These are phyloP conservation scores for Xiphophorus maculatus DNA, from an alignment of 2,113 vertebrate species.

Conservation along the genomic window DNA sequence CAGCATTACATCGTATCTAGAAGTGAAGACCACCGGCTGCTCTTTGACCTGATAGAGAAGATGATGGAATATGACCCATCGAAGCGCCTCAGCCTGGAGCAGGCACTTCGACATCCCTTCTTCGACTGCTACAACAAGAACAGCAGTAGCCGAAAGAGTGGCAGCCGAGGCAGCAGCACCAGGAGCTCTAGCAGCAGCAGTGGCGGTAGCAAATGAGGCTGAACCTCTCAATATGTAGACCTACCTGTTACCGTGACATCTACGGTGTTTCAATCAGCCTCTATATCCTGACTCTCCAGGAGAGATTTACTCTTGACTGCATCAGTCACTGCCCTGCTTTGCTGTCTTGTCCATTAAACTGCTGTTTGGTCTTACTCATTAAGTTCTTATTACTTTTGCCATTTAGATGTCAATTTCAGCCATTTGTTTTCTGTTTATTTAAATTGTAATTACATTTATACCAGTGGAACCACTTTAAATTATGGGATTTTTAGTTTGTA, in stretches of 20 bases:
- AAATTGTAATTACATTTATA: neutral
- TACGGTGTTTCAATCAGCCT: conserved; percentile 9
- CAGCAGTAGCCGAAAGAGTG: conserved; percentile 36
- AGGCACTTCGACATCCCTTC: conserved; percentile 90
- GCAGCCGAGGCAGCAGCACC: conserved; percentile 13
- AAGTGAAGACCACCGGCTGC: conserved; percentile 85
- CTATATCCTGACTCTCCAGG: conserved; percentile 76
- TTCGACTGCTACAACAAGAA: conserved; percentile 83
- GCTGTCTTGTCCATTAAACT: conserved; percentile 6
- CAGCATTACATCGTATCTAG: conserved; percentile 93
- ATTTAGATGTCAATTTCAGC: neutral
- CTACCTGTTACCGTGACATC: conserved; percentile 20
- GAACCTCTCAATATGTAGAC: conserved; percentile 14
- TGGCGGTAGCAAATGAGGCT: conserved; percentile 41
- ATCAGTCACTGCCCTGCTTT: conserved; percentile 83
- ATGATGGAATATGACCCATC: conserved; percentile 93
- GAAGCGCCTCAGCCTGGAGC: conserved; percentile 90
- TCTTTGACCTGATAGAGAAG: conserved; percentile 92
- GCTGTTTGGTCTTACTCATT: neutral
- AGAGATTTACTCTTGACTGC: conserved; percentile 86
- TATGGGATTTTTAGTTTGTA: conserved; percentile 1
- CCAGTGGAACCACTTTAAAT: neutral
- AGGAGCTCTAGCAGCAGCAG: conserved; percentile 48
- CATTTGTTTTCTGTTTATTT: conserved; percentile 49
- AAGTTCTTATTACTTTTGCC: neutral